Conservation (phyloP, 2,113 vertebrate genomes). For the Lathamus discolor region DNA sequence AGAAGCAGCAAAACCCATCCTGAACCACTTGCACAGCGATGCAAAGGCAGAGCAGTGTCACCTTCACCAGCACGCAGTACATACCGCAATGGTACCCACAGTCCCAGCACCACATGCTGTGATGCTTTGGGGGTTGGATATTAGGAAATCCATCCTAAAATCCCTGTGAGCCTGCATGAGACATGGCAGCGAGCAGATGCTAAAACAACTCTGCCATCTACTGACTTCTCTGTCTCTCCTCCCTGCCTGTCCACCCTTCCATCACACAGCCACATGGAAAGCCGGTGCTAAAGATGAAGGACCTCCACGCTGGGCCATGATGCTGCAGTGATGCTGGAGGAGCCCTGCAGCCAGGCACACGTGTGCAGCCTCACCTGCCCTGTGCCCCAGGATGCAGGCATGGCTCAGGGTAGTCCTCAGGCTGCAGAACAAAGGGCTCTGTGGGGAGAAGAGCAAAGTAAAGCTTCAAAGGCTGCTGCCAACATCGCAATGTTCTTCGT, state of each 20-base stretch:
- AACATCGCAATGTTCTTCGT: fast-evolving
- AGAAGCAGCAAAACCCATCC: not conserved
- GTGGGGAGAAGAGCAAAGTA: not conserved
- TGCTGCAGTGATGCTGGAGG: not conserved
- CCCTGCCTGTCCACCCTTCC: not conserved
- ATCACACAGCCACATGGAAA: not conserved
- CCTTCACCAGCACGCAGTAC: not conserved
- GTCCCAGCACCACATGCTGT: fast-evolving
- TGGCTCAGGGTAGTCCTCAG: not conserved
- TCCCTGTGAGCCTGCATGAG: not conserved
- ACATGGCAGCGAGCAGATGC: not conserved
- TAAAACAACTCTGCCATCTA: slow-evolving; percentile 59
- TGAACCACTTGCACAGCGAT: not conserved
- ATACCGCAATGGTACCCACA: not conserved
- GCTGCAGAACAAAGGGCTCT: not conserved
- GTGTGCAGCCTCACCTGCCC: not conserved
- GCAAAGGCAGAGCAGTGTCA: not conserved
- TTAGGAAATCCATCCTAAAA: not conserved
- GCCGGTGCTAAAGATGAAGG: not conserved
- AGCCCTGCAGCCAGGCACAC: not conserved
- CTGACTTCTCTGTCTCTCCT: not conserved
- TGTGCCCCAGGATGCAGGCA: fast-evolving
- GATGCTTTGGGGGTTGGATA: not conserved
- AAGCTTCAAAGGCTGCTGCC: not conserved
- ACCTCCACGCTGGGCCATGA: not conserved